These are phyloP conservation scores for Uria lomvia DNA, from an alignment of 2,113 vertebrate species.

Conservation along the genomic window DNA sequence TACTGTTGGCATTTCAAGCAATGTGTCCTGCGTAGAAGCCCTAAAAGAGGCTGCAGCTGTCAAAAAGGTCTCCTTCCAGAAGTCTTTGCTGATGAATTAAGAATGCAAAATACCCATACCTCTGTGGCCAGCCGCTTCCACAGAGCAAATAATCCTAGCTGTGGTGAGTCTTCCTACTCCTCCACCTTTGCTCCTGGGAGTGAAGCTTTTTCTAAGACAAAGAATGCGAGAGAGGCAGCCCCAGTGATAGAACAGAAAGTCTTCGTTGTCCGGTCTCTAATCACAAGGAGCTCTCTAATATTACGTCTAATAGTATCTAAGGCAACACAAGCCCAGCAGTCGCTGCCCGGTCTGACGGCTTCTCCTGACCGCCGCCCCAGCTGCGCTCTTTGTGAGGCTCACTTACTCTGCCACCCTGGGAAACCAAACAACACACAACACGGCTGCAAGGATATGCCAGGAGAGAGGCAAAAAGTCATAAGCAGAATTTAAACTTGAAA, in stretches of 20 bases:
- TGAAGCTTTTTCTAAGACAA: background rate
- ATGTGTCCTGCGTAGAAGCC: background rate
- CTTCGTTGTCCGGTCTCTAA: background rate
- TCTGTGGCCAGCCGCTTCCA: background rate
- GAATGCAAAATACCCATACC: background rate
- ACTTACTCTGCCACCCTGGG: rapidly evolving
- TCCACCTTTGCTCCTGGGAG: background rate
- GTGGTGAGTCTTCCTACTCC: background rate
- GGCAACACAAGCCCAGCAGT: background rate
- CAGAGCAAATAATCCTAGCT: rapidly evolving
- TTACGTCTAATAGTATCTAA: rapidly evolving
- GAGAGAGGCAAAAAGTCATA: background rate
- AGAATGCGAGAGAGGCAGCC: background rate
- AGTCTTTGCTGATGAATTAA: background rate
- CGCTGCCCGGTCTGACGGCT: background rate
- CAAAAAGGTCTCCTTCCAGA: background rate
- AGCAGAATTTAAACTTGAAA: background rate
- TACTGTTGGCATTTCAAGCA: background rate
- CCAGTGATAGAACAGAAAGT: rapidly evolving
- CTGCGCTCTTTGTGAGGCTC: rapidly evolving
- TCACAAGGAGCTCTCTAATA: no score
- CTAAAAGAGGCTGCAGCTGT: background rate
- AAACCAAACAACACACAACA: background rate
- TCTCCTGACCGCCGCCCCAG: background rate
- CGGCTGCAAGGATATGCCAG: background rate